Percentiles rank a stretch among this genome's conserved stretches.
These are phyloP conservation scores for Leptinotarsa tumamoca DNA, from an alignment of 2,888 invertebrate genomes.

Conservation along the genomic window DNA sequence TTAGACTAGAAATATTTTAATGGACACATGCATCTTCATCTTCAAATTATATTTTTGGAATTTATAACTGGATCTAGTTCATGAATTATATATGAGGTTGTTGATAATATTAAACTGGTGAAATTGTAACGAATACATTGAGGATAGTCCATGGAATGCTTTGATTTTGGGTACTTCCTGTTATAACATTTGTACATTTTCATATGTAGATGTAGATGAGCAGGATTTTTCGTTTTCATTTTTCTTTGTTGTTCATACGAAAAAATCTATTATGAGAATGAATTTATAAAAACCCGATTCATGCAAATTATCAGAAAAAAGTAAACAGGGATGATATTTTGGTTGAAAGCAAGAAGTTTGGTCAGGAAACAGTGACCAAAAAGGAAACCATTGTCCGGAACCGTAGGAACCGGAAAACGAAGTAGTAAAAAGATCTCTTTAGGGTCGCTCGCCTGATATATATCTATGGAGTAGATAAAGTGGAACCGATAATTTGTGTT, in stretches of 20 bases:
- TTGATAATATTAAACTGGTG: slow-evolving; percentile 19
- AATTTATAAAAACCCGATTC: too few relatives aligned
- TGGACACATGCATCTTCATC: slow-evolving; percentile 37
- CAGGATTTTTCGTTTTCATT: neutral
- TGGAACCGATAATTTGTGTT: too few relatives aligned
- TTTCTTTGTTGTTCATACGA: neutral
- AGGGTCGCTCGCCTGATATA: too few relatives aligned
- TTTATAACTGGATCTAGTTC: slow-evolving; percentile 35
- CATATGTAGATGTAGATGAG: neutral
- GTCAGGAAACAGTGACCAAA: too few relatives aligned
- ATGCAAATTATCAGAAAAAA: too few relatives aligned
- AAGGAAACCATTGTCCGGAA: too few relatives aligned
- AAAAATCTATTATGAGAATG: too few relatives aligned
- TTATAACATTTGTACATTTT: neutral
- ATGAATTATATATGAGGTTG: slow-evolving; percentile 37
- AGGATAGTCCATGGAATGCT: neutral
- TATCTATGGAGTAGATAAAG: too few relatives aligned
- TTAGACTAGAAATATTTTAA: slow-evolving; percentile 30
- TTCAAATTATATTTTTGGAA: slow-evolving; percentile 38
- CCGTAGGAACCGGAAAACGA: too few relatives aligned
- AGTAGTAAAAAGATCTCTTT: too few relatives aligned
- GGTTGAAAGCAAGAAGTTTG: too few relatives aligned
- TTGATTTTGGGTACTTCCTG: neutral
- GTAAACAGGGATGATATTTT: too few relatives aligned
- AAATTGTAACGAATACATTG: neutral